Conservation (phyloP, 2,113 vertebrate genomes). For the Sminthopsis crassicaudata region DNA sequence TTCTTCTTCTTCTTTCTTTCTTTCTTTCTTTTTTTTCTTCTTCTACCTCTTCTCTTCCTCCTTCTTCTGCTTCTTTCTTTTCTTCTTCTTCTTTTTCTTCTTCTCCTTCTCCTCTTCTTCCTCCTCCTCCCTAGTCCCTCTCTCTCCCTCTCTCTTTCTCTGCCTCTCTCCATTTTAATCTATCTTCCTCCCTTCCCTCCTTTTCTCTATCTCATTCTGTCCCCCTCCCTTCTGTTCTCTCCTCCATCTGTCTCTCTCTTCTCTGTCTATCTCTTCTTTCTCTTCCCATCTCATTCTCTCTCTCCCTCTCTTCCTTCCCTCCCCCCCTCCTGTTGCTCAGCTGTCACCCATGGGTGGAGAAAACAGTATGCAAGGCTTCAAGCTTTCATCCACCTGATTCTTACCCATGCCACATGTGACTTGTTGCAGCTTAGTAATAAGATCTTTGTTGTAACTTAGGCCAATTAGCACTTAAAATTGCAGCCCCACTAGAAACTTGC, state of each 20-base stretch:
- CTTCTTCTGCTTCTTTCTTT: too few species aligned
- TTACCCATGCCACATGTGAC: conserved; percentile 75
- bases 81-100: not conserved
- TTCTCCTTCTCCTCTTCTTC: fast-evolving
- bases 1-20: not conserved
- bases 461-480: conserved; percentile 80
- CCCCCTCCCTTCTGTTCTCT: not conserved
- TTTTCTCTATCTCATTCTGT: too few species aligned
- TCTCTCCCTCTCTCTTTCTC: too few species aligned
- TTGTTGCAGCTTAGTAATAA: conserved; percentile 61
- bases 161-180: too few species aligned
- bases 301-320: not conserved
- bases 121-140: not conserved
- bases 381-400: conserved; percentile 70
- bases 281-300: not conserved
- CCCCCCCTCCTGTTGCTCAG: conserved; percentile 65
- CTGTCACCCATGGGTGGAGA: conserved; percentile 69
- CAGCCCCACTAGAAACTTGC: conserved; percentile 73
- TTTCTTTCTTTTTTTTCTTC: too few species aligned
- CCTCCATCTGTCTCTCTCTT: not conserved
- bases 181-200: too few species aligned
- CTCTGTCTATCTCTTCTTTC: not conserved
- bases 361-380: conserved; percentile 65
- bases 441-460: conserved; percentile 74
- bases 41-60: too few species aligned